Percentiles rank a stretch among this genome's conserved stretches.
These are phyloP conservation scores for Heliornis fulica DNA, from an alignment of 2,113 vertebrate genomes.

Conservation along the genomic window DNA sequence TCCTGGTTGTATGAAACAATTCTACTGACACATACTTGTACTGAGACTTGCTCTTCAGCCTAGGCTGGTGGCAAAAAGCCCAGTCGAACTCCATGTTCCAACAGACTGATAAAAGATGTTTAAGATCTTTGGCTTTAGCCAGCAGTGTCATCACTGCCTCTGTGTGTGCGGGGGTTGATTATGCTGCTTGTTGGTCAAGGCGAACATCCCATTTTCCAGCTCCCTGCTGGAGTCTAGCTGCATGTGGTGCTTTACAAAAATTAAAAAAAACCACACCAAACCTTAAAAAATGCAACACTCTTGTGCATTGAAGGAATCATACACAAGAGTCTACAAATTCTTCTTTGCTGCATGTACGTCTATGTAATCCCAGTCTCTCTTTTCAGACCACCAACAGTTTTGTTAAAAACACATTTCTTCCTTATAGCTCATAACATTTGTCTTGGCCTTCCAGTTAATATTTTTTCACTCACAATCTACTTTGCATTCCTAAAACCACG, in stretches of 20 bases:
- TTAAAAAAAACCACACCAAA: background rate
- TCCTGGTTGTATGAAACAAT: background rate
- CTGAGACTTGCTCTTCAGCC: background rate
- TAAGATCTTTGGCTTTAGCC: background rate
- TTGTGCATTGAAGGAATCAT: background rate
- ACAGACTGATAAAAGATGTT: background rate
- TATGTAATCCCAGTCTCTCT: background rate
- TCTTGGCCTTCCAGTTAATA: background rate
- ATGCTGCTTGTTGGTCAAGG: background rate
- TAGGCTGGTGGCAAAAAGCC: background rate
- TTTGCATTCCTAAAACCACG: background rate
- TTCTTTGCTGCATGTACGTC: background rate
- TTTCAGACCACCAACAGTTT: background rate
- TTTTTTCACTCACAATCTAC: background rate
- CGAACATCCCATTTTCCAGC: background rate
- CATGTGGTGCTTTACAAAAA: background rate
- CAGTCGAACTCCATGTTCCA: background rate
- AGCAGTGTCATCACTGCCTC: background rate
- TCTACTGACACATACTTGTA: background rate
- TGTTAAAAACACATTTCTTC: background rate
- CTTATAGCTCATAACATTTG: background rate
- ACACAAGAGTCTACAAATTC: background rate
- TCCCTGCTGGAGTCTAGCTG: background rate
- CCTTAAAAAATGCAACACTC: background rate
- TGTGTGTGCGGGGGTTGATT: accelerated